phyloP scores from a whole-genome alignment of 2,888 invertebrate genomes.

The Stenodema calcarata region DNA sequence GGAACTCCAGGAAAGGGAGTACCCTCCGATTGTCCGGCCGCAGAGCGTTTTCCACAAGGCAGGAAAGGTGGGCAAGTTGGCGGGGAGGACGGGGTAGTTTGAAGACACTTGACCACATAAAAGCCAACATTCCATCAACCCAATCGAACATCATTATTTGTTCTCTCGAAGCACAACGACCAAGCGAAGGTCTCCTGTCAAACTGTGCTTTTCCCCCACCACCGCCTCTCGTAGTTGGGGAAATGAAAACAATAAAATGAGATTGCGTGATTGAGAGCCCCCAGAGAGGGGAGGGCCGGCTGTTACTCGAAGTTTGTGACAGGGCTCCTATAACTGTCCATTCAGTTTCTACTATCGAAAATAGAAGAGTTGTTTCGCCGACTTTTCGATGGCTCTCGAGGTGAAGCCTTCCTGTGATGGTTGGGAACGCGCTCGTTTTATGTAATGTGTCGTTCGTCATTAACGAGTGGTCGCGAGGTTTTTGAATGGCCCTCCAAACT shows the following conservation, averaged over 20 bases:
- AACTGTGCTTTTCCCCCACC: background rate
- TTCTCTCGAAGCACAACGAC: slow-evolving; percentile 14
- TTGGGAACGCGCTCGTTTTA: background rate
- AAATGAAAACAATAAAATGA: slow-evolving; percentile 49
- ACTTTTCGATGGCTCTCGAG: slow-evolving; percentile 16
- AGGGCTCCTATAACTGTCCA: slow-evolving; percentile 22
- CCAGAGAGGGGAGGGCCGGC: background rate
- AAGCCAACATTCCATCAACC: slow-evolving; percentile 34
- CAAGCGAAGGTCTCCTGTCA: background rate
- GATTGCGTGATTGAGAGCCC: slow-evolving; percentile 43
- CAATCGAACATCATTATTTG: slow-evolving; percentile 48
- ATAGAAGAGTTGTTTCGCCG: slow-evolving; percentile 9
- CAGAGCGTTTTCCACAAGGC: background rate
- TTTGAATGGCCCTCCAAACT: background rate
- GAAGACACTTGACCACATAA: slow-evolving; percentile 44
- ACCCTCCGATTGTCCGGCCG: slow-evolving; percentile 20
- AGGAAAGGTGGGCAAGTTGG: background rate
- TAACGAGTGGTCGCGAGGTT: background rate
- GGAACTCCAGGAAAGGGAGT: background rate
- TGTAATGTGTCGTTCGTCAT: background rate
- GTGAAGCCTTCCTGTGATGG: background rate
- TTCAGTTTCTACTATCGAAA: slow-evolving; percentile 25
- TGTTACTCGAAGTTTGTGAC: slow-evolving; percentile 31
- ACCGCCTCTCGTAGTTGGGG: slow-evolving; percentile 4
- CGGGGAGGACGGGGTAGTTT: background rate